These are phyloP conservation scores for Sphinx pinastri DNA, from an alignment of 2,888 invertebrate species.

Conservation along the genomic window DNA sequence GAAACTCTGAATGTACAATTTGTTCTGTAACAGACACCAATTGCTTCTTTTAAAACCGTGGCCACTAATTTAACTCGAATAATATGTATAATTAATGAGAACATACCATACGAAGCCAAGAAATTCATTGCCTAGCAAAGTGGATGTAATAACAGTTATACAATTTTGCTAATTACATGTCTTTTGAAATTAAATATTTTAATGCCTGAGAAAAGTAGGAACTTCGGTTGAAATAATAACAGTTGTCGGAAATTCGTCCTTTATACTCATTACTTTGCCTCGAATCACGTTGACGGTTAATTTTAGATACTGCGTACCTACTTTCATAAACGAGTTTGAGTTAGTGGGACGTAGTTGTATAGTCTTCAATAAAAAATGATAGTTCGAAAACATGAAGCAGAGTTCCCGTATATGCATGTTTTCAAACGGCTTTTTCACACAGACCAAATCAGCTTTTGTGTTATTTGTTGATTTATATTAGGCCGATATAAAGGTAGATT, in stretches of 20 bases:
- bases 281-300: too few relatives aligned
- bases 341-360: too few relatives aligned
- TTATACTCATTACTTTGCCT: too few relatives aligned
- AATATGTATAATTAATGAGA: conserved; percentile 28
- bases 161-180: background rate
- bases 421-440: too few relatives aligned
- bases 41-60: conserved; percentile 73
- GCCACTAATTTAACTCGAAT: conserved; percentile 65
- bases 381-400: too few relatives aligned
- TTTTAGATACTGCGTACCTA: too few relatives aligned
- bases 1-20: conserved; percentile 78
- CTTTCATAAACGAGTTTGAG: too few relatives aligned
- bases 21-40: conserved; percentile 79
- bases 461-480: too few relatives aligned
- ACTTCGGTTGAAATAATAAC: background rate
- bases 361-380: too few relatives aligned
- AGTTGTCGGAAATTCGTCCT: background rate
- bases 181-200: background rate
- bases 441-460: too few relatives aligned
- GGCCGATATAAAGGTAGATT: too few relatives aligned
- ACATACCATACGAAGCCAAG: conserved; percentile 7
- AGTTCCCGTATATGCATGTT: too few relatives aligned
- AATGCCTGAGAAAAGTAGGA: background rate
- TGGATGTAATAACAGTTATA: background rate
- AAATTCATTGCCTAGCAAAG: background rate